Percentiles rank a stretch among this genome's conserved stretches.
phyloP scores from a whole-genome alignment of 2,113 vertebrate species.

The Eira barbara region DNA sequence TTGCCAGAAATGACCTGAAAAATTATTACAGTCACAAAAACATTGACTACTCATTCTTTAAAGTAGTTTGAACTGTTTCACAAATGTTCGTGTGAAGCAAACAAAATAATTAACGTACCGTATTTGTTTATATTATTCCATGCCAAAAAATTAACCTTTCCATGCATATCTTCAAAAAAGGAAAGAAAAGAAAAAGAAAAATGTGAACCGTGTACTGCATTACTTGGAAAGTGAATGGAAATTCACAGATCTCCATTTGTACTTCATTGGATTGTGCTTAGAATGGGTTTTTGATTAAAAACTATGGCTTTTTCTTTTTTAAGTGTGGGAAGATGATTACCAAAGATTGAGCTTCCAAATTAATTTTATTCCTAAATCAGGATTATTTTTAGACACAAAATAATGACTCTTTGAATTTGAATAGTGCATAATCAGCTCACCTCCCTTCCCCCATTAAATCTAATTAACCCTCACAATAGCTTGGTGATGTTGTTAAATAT shows the following conservation, averaged over 20 bases:
- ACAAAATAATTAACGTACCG: neutral
- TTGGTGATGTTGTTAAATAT: slow-evolving; percentile 60
- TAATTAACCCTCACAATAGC: slow-evolving; percentile 71
- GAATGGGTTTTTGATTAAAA: slow-evolving; percentile 59
- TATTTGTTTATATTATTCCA: neutral
- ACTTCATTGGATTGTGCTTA: slow-evolving; percentile 2
- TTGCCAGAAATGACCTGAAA: neutral
- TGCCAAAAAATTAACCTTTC: slow-evolving; percentile 3
- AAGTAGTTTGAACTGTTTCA: neutral
- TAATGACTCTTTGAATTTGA: slow-evolving; percentile 63
- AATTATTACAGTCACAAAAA: slow-evolving; percentile 1
- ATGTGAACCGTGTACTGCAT: neutral
- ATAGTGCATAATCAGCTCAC: slow-evolving; percentile 48
- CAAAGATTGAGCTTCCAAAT: slow-evolving; percentile 58
- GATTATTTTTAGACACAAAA: slow-evolving; percentile 66
- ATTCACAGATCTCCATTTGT: slow-evolving; percentile 16
- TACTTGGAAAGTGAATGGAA: slow-evolving; percentile 26
- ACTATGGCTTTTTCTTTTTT: slow-evolving; percentile 5
- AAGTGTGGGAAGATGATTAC: slow-evolving; percentile 43
- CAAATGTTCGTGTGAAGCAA: neutral
- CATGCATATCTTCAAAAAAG: neutral
- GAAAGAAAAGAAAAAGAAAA: neutral
- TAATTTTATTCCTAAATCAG: slow-evolving; percentile 61
- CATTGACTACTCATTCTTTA: neutral
- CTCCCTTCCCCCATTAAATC: slow-evolving; percentile 57